phyloP scores from a whole-genome alignment of 37 sponge, comb jelly and placozoan species.

The Diacarnus erythraeanus region DNA sequence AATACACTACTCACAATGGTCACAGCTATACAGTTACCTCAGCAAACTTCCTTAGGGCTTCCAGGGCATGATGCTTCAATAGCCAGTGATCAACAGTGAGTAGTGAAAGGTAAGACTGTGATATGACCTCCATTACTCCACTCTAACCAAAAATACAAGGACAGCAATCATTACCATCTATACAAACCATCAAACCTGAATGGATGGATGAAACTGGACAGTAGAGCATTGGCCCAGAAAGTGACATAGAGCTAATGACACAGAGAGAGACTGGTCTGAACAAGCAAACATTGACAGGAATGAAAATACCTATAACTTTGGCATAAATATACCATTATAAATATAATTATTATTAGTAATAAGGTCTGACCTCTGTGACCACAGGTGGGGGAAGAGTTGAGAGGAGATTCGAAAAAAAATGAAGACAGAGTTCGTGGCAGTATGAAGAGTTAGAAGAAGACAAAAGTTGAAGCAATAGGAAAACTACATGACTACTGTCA shows the following conservation, averaged over 20 bases:
- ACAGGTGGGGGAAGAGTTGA: background rate
- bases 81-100: slow-evolving; percentile 34
- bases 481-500: background rate
- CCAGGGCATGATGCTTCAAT: slow-evolving; percentile 17
- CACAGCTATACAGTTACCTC: slow-evolving; percentile 4
- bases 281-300: background rate
- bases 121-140: slow-evolving; percentile 5
- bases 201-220: too few species aligned
- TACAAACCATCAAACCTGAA: too few species aligned
- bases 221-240: background rate
- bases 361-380: background rate
- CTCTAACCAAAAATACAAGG: too few species aligned
- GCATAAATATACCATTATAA: background rate
- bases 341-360: too few species aligned
- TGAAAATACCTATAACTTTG: background rate
- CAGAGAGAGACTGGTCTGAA: background rate
- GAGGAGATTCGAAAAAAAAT: background rate
- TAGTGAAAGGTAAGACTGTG: background rate
- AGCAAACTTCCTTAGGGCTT: slow-evolving; percentile 55
- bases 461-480: background rate
- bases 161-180: too few species aligned
- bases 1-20: background rate
- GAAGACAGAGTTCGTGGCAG: background rate
- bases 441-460: background rate
- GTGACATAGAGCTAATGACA: background rate